Evolutionary conservation across 2,888 invertebrate species (phyloP), one percentile per base, ranked within the genome.

Genomic region (Trilocha varians): DNA sequence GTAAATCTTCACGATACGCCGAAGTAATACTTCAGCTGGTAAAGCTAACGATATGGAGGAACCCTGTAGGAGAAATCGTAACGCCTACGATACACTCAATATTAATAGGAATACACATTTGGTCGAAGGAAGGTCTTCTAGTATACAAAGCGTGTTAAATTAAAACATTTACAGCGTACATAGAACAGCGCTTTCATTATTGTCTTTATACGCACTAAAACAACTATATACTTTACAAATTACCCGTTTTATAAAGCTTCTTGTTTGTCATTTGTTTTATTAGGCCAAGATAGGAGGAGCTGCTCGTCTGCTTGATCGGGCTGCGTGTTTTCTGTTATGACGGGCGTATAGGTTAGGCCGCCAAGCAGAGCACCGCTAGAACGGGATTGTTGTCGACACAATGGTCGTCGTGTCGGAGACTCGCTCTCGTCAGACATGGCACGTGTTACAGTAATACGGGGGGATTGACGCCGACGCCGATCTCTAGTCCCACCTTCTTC

Each of bases 351-450:
- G 13, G 86, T 78, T 44, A 87, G 67, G 4, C 74, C 76, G 1
- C 73, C 75, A 44, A 71, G 70, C 45, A 70, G 88, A 70, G 78
- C 90, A 3, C 84, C 83, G 42, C 83, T 84, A 0, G 85, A 85
- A 2, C 85, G 78, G 13, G 85, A 85, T 44, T 85, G 85, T 53
- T 85, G 85, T 1, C 84, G 75, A 46, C 85, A 84, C 4, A 85
- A 65, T 13, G 83, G 80, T 0, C 83, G 76, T 9, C 82, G 73
- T 16, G 89, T 87, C 16, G 85, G 87, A 1, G 86, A 87, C 47
- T 91, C 91, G 57, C 90, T 90, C 59, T 92, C 92, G 58, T 92
- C 91, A 13, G 91, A 92, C 82, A 89, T 90, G 2, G 92, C 91
- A 38, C 91, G 78, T 1, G 92, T 92, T 50, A 93, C 92, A 6